Evolutionary conservation across 2,888 invertebrate species (phyloP).

Genomic region (Metalampra italica): DNA sequence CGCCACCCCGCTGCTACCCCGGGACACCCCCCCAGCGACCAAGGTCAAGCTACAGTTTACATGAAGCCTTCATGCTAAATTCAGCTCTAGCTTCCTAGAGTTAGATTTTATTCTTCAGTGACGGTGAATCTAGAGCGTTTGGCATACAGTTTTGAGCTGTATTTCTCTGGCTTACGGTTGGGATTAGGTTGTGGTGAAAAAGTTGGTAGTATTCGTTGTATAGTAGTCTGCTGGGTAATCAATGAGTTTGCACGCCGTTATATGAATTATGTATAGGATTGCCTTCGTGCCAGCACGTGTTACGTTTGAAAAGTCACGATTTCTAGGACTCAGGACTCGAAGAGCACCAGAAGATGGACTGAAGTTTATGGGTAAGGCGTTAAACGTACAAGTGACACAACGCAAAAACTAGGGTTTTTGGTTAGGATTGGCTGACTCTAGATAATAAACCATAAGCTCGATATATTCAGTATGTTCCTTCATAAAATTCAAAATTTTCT

Average conservation of each 20-base stretch:
- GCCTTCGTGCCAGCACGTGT: slow-evolving; percentile 34
- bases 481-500: too few species aligned
- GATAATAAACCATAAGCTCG: too few species aligned
- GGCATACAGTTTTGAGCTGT: slow-evolving; percentile 21
- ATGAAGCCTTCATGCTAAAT: slow-evolving; percentile 22
- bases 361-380: too few species aligned
- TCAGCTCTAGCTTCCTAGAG: slow-evolving; percentile 17
- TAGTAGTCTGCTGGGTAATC: slow-evolving; percentile 50
- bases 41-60: slow-evolving; percentile 59
- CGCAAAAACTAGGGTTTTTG: too few species aligned
- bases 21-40: slow-evolving; percentile 46
- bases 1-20: slow-evolving; percentile 45
- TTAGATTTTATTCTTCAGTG: slow-evolving; percentile 24
- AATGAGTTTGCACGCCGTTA: slow-evolving; percentile 54
- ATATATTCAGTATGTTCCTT: too few species aligned
- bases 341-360: too few species aligned
- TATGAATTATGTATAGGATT: slow-evolving; percentile 57
- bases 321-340: too few species aligned
- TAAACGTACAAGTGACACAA: too few species aligned
- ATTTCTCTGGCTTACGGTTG: slow-evolving; percentile 22
- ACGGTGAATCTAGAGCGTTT: slow-evolving; percentile 8
- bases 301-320: slow-evolving; percentile 24
- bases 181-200: slow-evolving; percentile 25
- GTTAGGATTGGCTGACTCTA: too few species aligned
- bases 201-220: slow-evolving; percentile 4